phyloP scores from a whole-genome alignment of 2,797 vertebrate genomes.

The Scolopax rusticola region DNA sequence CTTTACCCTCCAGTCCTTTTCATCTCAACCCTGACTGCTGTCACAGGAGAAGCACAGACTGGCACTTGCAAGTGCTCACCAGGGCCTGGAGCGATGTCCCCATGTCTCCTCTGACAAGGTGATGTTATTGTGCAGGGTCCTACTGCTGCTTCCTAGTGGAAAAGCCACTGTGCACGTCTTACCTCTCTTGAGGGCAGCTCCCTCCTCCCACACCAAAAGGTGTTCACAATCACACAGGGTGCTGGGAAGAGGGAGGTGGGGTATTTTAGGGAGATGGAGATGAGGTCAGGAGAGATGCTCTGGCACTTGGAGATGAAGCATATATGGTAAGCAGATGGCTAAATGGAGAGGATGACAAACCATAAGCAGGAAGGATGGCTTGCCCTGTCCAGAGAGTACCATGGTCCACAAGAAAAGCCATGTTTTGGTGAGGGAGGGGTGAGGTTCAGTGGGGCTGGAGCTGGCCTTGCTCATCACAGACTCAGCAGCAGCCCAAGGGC shows the following conservation, averaged over 20 bases:
- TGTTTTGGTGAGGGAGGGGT: accelerated
- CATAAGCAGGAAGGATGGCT: background rate
- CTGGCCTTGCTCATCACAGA: background rate
- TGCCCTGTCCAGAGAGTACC: background rate
- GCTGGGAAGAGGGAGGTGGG: background rate
- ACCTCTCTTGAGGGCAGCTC: background rate
- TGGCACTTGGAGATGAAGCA: background rate
- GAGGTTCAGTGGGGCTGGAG: background rate
- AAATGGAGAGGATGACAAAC: background rate
- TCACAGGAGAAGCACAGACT: background rate
- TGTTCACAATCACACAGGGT: background rate
- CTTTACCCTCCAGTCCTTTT: background rate
- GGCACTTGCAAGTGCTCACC: accelerated
- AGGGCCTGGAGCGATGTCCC: background rate
- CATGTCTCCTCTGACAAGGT: background rate
- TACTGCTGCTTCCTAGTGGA: accelerated
- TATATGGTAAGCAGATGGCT: background rate
- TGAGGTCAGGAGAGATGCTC: background rate
- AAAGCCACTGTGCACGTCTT: accelerated
- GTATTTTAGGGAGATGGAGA: background rate
- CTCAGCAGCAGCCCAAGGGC: background rate
- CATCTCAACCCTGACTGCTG: background rate
- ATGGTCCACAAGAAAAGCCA: background rate
- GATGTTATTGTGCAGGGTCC: background rate
- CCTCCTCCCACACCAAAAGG: background rate